phyloP scores from a whole-genome alignment of 1,140 invertebrate genomes.

The Thereuonema tuberculata region DNA sequence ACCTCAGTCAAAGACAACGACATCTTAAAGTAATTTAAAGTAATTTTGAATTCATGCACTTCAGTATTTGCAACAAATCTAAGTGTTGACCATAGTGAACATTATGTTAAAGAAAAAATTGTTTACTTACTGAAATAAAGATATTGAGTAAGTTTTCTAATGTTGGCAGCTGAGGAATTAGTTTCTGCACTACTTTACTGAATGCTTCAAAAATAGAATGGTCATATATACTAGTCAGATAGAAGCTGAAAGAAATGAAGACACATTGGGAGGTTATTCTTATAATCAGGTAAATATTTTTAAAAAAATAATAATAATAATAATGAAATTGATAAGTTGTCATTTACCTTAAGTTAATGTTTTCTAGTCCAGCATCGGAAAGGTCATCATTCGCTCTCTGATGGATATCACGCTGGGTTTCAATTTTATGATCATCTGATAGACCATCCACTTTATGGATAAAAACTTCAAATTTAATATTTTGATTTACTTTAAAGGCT shows the following conservation, averaged over 20 bases:
- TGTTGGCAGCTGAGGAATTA: conserved; percentile 92
- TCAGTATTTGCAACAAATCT: too few species aligned
- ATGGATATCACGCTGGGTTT: conserved; percentile 95
- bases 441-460: conserved; percentile 98
- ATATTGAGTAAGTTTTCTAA: conserved; percentile 98
- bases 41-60: too few species aligned
- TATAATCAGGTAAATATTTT: not conserved
- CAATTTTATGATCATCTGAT: conserved; percentile 98
- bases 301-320: not conserved
- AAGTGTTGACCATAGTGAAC: too few species aligned
- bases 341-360: conserved; percentile 55
- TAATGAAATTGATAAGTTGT: not conserved
- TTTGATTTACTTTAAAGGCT: conserved; percentile 89
- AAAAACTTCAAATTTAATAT: conserved; percentile 96
- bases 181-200: conserved; percentile 98
- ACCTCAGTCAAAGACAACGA: too few species aligned
- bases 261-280: not conserved
- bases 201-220: conserved; percentile 99
- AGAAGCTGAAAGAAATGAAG: conserved; percentile 49
- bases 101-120: not conserved
- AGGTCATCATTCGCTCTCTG: conserved; percentile 92
- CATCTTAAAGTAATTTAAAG: too few species aligned
- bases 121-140: conserved; percentile 78
- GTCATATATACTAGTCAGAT: conserved; percentile 98
- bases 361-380: conserved; percentile 66